Percentiles rank a stretch among this genome's conserved stretches.
phyloP scores from a whole-genome alignment of 2,888 invertebrate species.

The Salticus scenicus region DNA sequence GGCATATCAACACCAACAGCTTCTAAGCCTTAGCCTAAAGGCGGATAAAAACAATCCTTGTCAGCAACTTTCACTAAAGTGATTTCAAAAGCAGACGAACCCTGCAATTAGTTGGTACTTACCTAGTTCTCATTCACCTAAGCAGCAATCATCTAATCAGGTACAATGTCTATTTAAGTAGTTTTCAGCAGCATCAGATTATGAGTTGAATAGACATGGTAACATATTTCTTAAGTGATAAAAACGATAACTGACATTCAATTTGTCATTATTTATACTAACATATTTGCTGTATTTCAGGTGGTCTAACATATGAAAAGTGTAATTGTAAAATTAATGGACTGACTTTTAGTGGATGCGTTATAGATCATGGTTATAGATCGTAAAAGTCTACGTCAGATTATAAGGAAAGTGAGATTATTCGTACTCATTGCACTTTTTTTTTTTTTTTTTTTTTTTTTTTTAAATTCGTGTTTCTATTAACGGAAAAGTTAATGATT shows the following conservation, averaged over 20 bases:
- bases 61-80: conserved; percentile 46
- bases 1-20: background rate
- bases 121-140: background rate
- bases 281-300: conserved; percentile 26
- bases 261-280: conserved; percentile 31
- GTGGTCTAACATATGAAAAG: conserved; percentile 32
- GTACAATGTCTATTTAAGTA: conserved; percentile 32
- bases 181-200: too few relatives aligned
- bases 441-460: too few relatives aligned
- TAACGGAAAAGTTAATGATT: too few relatives aligned
- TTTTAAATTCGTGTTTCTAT: too few relatives aligned
- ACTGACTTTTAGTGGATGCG: background rate
- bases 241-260: conserved; percentile 28
- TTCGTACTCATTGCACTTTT: too few relatives aligned
- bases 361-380: too few relatives aligned
- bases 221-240: conserved; percentile 24
- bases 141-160: conserved; percentile 35
- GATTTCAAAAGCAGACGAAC: conserved; percentile 16
- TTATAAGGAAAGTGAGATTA: too few relatives aligned
- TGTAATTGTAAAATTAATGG: conserved; percentile 24
- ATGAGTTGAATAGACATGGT: too few relatives aligned
- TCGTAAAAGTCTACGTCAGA: too few relatives aligned
- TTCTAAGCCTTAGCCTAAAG: background rate
- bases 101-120: conserved; percentile 46
- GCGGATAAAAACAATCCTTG: conserved; percentile 27